Evolutionary conservation across 2,113 vertebrate species (phyloP).

Genomic region (Psephotus haematonotus): DNA sequence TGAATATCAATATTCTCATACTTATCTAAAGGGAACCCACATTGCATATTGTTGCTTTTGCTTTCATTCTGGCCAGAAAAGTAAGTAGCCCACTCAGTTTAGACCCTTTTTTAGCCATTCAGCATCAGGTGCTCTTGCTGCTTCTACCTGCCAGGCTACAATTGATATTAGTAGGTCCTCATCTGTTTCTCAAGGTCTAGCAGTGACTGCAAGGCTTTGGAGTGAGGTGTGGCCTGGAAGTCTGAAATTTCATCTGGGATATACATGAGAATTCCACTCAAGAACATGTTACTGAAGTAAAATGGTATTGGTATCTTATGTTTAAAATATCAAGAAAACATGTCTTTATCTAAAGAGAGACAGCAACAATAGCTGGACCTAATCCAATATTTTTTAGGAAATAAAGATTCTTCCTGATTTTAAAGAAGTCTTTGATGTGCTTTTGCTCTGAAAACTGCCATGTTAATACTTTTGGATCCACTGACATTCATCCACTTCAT

Average conservation of each 20-base stretch:
- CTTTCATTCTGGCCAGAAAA: not conserved
- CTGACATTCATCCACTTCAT: not conserved
- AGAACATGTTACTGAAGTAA: not conserved
- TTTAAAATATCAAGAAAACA: not conserved
- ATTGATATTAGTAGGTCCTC: not conserved
- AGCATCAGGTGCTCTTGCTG: fast-evolving
- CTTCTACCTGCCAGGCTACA: not conserved
- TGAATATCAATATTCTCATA: not conserved
- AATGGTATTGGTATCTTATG: not conserved
- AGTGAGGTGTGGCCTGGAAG: not conserved
- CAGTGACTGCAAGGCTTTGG: not conserved
- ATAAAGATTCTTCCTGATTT: not conserved
- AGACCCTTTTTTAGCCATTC: not conserved
- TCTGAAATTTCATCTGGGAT: not conserved
- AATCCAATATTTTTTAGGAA: not conserved
- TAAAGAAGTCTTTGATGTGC: not conserved
- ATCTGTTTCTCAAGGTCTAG: not conserved
- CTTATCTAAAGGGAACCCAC: not conserved
- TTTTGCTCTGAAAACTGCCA: not conserved
- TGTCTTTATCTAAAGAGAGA: not conserved
- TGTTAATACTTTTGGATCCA: not conserved
- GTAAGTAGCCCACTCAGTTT: not conserved
- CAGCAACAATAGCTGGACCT: not conserved
- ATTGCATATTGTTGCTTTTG: not conserved
- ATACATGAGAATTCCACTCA: not conserved